These are phyloP conservation scores for Orius insidiosus DNA, from an alignment of 1,140 invertebrate species.

Conservation along the genomic window DNA sequence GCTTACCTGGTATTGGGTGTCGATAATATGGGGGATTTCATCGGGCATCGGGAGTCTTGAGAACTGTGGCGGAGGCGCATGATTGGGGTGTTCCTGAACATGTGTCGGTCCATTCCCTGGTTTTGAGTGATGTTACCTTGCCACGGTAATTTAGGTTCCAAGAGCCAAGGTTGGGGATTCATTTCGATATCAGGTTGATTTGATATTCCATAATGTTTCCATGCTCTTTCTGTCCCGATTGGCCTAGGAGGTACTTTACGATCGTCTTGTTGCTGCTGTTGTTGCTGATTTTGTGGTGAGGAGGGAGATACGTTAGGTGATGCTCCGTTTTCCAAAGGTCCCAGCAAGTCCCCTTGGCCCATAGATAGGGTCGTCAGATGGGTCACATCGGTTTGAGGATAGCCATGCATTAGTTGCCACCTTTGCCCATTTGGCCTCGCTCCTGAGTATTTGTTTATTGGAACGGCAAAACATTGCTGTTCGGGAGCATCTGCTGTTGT, in stretches of 20 bases:
- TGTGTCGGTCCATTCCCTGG: background rate
- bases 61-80: slow-evolving; percentile 6
- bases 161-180: slow-evolving; percentile 15
- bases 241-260: slow-evolving; percentile 19
- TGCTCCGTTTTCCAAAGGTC: slow-evolving; percentile 33
- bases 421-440: slow-evolving; percentile 27
- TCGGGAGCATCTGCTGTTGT: slow-evolving; percentile 18
- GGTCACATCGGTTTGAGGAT: slow-evolving; percentile 19
- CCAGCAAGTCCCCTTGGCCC: slow-evolving; percentile 28
- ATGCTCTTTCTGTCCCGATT: slow-evolving; percentile 18
- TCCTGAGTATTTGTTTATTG: slow-evolving; percentile 20
- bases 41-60: slow-evolving; percentile 11
- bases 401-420: slow-evolving; percentile 17
- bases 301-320: slow-evolving; percentile 33
- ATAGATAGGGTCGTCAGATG: slow-evolving; percentile 28
- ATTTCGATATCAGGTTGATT: slow-evolving; percentile 15
- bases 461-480: slow-evolving; percentile 18
- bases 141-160: slow-evolving; percentile 7
- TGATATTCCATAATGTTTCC: slow-evolving; percentile 20
- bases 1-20: slow-evolving; percentile 8
- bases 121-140: background rate
- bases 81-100: slow-evolving; percentile 10
- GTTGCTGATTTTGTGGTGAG: slow-evolving; percentile 33
- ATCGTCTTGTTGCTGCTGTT: slow-evolving; percentile 4
- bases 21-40: slow-evolving; percentile 14